These are phyloP conservation scores for Etheostoma perlongum DNA, from an alignment of 2,797 vertebrate species.

Conservation along the genomic window DNA sequence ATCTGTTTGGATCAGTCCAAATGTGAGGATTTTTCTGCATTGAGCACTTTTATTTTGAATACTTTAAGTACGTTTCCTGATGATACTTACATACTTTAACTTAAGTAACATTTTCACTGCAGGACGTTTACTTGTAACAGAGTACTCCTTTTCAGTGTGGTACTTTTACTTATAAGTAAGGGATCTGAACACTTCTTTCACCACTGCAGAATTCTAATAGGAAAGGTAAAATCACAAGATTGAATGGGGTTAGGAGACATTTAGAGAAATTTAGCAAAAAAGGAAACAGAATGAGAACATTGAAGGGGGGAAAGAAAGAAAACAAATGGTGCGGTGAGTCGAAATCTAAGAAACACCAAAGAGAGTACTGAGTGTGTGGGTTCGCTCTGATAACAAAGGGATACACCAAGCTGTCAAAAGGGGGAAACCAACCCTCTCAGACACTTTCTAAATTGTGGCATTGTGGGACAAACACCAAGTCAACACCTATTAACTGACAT, in stretches of 20 bases:
- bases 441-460: slow-evolving; percentile 61
- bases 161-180: too few relatives aligned
- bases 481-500: slow-evolving; percentile 79
- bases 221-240: slow-evolving; percentile 17
- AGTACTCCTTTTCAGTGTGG: too few relatives aligned
- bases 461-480: slow-evolving; percentile 73
- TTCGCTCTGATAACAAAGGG: slow-evolving; percentile 41
- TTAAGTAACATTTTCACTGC: too few relatives aligned
- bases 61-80: too few relatives aligned
- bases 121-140: too few relatives aligned
- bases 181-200: too few relatives aligned
- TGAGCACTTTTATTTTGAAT: too few relatives aligned
- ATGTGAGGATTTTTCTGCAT: too few relatives aligned
- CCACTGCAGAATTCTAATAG: not conserved
- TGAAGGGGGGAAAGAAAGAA: not conserved
- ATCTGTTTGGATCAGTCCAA: too few relatives aligned
- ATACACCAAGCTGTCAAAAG: slow-evolving; percentile 46
- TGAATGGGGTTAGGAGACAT: not conserved
- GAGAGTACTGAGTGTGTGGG: not conserved
- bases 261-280: slow-evolving; percentile 5
- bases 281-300: slow-evolving; percentile 3
- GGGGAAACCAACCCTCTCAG: slow-evolving; percentile 42
- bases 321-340: slow-evolving; percentile 8
- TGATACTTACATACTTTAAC: too few relatives aligned
- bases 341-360: slow-evolving; percentile 20